Base-by-base conservation (phyloP, 2,113 vertebrate species). In the Leptobrachium ailaonicum region DNA sequence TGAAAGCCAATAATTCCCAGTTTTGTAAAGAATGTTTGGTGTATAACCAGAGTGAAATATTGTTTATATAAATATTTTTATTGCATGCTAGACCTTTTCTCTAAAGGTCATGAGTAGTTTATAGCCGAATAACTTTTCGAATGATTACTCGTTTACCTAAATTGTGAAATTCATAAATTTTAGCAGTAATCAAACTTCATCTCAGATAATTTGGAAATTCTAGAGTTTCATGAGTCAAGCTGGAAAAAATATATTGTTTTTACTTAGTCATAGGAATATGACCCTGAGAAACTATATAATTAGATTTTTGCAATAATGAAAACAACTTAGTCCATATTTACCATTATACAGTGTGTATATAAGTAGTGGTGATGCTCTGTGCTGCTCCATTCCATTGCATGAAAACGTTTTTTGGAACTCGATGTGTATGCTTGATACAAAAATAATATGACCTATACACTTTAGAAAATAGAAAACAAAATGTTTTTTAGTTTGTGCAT, bases 161-260 rank as follows among this genome's bases (percentile, higher is more conserved):
- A 64, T 64, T 32, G 62, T 64, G 32, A 64, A 64, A 64, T 64
- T 64, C 62, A 64, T 64, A 64, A 64, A 60, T 60, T 60, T 60
- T 60, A 60, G 11, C 10, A 12, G 56, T 11, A 60, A 60, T 60
- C 56, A 12, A 60, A 60, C 11, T 3, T 14, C 56, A 13, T 60
- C 13, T 60, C 9, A 60, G 56, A 60, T 60, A 60, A 60, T 11
- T 11, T 14, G 9, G 9, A 12, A 5, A 58, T 58, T 7, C 56
- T 58, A 14, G 56, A 58, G 13, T 58, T 58, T 58, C 13, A 58
- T 58, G 56, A 58, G 56, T 14, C 56, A 58, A 10, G 10, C 56
- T 3, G 56, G 13, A 58, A 58, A 64, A 64, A 64, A 32, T 64
- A 64, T 64, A 60, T 60, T 60, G 62, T 64, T 40, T 64, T 64